These are phyloP conservation scores for Maniola jurtina DNA, from an alignment of 1,140 invertebrate genomes.

Conservation along the genomic window DNA sequence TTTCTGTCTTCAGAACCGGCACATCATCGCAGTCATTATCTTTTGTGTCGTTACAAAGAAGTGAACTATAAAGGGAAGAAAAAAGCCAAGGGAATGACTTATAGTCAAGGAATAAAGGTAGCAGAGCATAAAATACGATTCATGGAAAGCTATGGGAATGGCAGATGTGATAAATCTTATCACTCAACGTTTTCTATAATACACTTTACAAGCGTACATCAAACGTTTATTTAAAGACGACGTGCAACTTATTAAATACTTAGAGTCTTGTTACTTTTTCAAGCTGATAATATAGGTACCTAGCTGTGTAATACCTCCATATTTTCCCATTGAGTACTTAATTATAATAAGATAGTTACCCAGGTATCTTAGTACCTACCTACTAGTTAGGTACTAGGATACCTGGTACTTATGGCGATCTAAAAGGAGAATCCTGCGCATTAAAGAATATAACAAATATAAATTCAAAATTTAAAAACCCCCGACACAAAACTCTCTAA, in stretches of 20 bases:
- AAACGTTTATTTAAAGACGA: constrained; percentile 10
- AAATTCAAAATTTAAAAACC: no score
- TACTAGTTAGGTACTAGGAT: no score
- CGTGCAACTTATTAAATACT: constrained; percentile 18
- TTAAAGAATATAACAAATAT: not conserved
- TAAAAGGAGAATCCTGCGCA: not conserved
- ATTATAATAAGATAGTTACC: no score
- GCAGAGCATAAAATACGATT: constrained; percentile 25
- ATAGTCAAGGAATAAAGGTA: constrained; percentile 24
- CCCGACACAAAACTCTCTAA: no score
- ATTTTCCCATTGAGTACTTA: not conserved
- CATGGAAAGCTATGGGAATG: constrained; percentile 23
- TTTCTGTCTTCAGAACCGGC: constrained; percentile 4
- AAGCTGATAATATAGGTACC: not conserved
- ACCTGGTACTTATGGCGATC: no score
- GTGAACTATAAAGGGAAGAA: constrained; percentile 16
- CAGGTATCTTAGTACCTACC: no score
- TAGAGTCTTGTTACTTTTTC: not conserved
- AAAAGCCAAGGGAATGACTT: constrained; percentile 21
- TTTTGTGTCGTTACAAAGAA: constrained; percentile 28
- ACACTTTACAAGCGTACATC: not conserved
- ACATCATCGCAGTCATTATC: constrained; percentile 20
- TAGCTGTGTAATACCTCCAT: not conserved
- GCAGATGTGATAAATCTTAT: constrained; percentile 18
- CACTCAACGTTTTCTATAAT: constrained; percentile 15